Evolutionary conservation across 2,888 invertebrate species (phyloP), one percentile per base, ranked within the genome.

Genomic region (Eupithecia dodoneata): DNA sequence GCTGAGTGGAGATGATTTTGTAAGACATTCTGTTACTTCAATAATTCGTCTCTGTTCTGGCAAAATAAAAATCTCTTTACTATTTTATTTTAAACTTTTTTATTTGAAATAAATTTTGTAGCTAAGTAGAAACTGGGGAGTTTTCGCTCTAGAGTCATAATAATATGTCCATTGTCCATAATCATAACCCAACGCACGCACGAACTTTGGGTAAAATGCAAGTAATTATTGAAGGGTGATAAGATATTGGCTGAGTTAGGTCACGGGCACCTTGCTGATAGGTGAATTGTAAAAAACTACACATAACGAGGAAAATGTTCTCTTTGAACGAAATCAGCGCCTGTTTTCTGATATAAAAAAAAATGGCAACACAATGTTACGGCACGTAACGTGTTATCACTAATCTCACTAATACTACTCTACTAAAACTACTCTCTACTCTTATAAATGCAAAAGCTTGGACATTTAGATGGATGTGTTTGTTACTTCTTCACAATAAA

Each of bases 81-180:
- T 30, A 1, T 30, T 30, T 30, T 30, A 30, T 30, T 30, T 30
- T 30, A 30, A 30, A 30, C 30, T 30, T 30, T 30, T 30, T 30
- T 30, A 30, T 30, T 30, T 30, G 1, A 30, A 30, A 30, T 30
- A 30, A 15, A 52, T 5, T 2, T 52, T 52, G 15, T 2, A 5
- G 4, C 6, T 15, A 52, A 15, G 52, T 30, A 67, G 55, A 77
- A 78, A 6, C 70, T 76, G 10, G 12, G 67, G 79, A 15, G 13
- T 66, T 10, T 18, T 59, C 18, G 18, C 9, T 59, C 59, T 18
- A 59, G 2, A 18, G 59, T 18, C 49, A 49, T 49, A 12, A 13
- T 49, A 52, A 52, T 52, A 55, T 7, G 55, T 55, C 30, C 30
- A 30, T 30, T 7, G 55, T 55, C 30, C 30, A 30, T 30, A 30